Conservation (phyloP, 2,797 vertebrate species). For the Protonibea diacanthus region DNA sequence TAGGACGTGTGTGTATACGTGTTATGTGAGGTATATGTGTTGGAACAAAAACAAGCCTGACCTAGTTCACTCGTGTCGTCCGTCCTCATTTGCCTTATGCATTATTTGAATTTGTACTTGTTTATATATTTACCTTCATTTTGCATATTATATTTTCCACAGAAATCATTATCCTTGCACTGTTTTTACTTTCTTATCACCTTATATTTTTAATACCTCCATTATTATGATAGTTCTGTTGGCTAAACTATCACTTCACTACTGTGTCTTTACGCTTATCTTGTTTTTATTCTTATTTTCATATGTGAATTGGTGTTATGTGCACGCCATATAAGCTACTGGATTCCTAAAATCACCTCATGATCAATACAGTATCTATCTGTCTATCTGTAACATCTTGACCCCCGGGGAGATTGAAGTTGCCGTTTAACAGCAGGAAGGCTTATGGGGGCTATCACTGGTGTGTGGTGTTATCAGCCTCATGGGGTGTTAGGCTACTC, state of each 20-base stretch:
- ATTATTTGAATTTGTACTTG: too few relatives aligned
- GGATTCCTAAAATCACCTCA: background rate
- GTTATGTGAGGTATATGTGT: background rate
- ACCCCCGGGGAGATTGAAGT: constrained; percentile 36
- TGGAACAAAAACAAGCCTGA: too few relatives aligned
- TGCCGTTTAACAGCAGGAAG: constrained; percentile 70
- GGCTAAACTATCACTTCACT: background rate
- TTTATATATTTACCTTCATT: background rate
- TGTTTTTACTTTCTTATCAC: background rate
- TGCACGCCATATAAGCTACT: background rate
- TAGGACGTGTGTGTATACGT: fast-evolving
- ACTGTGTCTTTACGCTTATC: too few relatives aligned
- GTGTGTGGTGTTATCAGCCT: constrained; percentile 71
- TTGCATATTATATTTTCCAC: background rate
- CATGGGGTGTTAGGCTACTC: constrained; percentile 68
- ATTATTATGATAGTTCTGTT: background rate
- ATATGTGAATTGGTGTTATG: background rate
- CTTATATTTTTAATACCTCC: background rate
- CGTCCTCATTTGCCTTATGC: background rate
- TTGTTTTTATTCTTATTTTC: background rate
- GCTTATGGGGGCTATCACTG: constrained; percentile 66
- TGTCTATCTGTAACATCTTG: constrained; percentile 25
- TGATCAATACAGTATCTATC: too few relatives aligned
- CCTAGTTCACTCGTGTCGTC: constrained; percentile 7
- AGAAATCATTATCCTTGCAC: background rate